Conservation (phyloP, 2,888 invertebrate genomes). For the Silvanus unidentatus region DNA sequence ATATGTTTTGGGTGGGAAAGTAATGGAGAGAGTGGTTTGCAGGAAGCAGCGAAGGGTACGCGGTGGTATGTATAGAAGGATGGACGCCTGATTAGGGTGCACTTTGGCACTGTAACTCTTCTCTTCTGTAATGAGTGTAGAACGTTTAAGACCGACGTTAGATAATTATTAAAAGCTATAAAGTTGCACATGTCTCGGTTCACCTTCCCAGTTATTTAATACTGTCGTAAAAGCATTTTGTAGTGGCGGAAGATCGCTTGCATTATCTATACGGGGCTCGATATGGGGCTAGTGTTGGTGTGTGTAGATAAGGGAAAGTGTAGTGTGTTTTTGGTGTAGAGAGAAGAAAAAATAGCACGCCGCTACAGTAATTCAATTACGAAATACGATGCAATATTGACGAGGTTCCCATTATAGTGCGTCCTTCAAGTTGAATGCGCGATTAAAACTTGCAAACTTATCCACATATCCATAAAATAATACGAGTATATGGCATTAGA, state of each 20-base stretch:
- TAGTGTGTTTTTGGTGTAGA: no score
- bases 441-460: background rate
- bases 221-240: slow-evolving; percentile 25
- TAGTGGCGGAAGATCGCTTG: slow-evolving; percentile 3
- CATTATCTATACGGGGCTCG: slow-evolving; percentile 6
- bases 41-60: no score
- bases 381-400: no score
- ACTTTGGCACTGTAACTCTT: slow-evolving; percentile 2
- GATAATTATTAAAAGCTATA: slow-evolving; percentile 27
- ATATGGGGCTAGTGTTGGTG: no score
- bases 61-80: background rate
- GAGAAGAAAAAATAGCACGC: no score
- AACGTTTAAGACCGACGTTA: slow-evolving; percentile 17
- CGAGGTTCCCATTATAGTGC: no score
- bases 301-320: no score
- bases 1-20: no score
- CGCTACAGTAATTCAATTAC: no score
- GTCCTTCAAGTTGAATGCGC: no score
- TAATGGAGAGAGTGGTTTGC: no score
- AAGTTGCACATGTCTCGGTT: slow-evolving; percentile 23
- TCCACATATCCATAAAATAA: no score
- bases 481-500: background rate
- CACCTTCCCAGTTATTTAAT: slow-evolving; percentile 25
- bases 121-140: background rate
- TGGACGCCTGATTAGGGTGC: slow-evolving; percentile 5